phyloP scores from a whole-genome alignment of 2,113 vertebrate species.

The Manacus vitellinus region DNA sequence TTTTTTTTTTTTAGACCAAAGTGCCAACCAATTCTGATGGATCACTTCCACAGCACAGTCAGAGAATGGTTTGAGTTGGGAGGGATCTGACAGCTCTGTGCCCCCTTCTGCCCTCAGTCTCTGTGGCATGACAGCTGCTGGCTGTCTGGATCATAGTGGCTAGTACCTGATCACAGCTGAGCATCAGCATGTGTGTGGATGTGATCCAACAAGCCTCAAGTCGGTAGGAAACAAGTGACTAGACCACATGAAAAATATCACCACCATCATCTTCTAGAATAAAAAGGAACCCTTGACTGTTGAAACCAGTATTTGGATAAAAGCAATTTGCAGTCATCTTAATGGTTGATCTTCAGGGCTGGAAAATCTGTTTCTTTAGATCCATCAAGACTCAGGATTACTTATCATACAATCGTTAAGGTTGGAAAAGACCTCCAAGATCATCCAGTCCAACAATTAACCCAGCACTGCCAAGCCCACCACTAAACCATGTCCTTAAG shows the following conservation, averaged over 20 bases:
- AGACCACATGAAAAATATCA: background rate
- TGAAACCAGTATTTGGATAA: background rate
- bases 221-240: background rate
- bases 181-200: accelerated
- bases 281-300: background rate
- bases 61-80: background rate
- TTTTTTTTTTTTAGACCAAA: background rate
- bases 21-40: background rate
- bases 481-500: background rate
- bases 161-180: background rate
- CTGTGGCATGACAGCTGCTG: background rate
- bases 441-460: background rate
- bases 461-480: background rate
- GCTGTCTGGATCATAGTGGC: background rate
- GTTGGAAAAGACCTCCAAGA: background rate
- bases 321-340: background rate
- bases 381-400: background rate
- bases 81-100: background rate
- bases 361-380: background rate
- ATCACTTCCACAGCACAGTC: background rate
- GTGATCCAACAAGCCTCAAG: background rate
- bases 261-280: background rate
- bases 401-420: background rate
- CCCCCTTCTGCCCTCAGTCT: background rate
- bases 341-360: background rate